Evolutionary conservation across 2,797 vertebrate genomes (phyloP), one percentile per base, ranked within the genome.

Genomic region (Holocentrus rufus): DNA sequence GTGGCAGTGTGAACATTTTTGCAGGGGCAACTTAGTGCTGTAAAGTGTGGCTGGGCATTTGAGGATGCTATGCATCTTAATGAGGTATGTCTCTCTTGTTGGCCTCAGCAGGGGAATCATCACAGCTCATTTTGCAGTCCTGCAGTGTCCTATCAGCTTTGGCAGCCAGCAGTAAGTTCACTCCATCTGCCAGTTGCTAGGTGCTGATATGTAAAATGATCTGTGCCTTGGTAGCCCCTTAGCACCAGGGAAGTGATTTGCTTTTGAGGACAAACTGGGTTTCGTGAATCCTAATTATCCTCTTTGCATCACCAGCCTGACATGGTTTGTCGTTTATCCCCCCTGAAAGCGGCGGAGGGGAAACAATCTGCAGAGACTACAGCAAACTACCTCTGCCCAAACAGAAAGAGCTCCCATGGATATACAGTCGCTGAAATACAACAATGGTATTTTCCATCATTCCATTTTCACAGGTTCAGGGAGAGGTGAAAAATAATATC

Each of bases 171-270:
- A 81, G 87, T 81, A 90, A 91, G 90, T 93, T 93, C 85, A 92
- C 90, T 92, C 89, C 88, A 92, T 92, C 92, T 93, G 92, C 91
- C 90, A 92, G 92, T 94, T 93, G 91, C 92, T 94, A 94, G 93
- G 91, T 93, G 90, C 93, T 91, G 92, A 93, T 93, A 92, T 92
- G 93, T 93, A 93, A 94, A 94, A 93, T 93, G 93, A 92, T 93
- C 90, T 90, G 88, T 87, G 91, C 92, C 90, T 93, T 76, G 74
- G 85, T 88, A 87, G 89, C 90, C 90, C 90, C 92, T 82, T 85
- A 93, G 91, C 92, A 92, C 88, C 92, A 85, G 90, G 91, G 91
- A 92, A 92, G 92, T 91, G 90, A 92, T 93, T 93, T 91, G 90
- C 91, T 92, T 92, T 88, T 90, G 90, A 92, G 91, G 91, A 91